Evolutionary conservation across 2,113 vertebrate species (phyloP).

Genomic region (Motacilla tschutschensis): DNA sequence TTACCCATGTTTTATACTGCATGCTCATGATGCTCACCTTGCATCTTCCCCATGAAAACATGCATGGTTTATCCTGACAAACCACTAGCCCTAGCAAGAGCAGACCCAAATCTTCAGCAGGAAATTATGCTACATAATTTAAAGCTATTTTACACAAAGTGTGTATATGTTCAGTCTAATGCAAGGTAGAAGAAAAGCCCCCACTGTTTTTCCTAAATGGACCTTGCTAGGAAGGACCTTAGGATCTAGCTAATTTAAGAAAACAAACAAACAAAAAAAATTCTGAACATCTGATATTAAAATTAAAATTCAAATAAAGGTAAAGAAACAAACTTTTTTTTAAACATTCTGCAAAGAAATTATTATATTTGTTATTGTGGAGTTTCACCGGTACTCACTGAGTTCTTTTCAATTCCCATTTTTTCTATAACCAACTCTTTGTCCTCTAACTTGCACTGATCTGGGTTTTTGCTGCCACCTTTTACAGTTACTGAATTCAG

Average conservation of each 20-base stretch:
- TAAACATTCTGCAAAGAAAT: not conserved
- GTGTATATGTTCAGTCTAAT: not conserved
- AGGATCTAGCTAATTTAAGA: not conserved
- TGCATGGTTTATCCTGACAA: not conserved
- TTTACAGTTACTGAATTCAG: not conserved
- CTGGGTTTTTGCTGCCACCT: not conserved
- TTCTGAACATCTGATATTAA: not conserved
- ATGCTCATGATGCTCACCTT: not conserved
- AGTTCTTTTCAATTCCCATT: not conserved
- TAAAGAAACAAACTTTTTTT: not conserved
- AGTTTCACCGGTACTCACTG: not conserved
- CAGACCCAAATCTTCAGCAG: not conserved
- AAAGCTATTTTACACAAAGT: not conserved
- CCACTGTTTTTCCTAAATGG: not conserved
- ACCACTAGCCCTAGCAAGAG: not conserved
- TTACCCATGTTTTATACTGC: not conserved
- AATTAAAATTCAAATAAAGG: not conserved
- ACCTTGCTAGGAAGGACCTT: no score
- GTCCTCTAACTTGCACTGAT: not conserved
- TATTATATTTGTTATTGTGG: fast-evolving
- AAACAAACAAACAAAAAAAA: not conserved
- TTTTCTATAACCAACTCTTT: not conserved
- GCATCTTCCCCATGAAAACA: not conserved
- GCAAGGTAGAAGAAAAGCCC: not conserved
- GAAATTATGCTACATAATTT: not conserved